A percentile compares a stretch with the other conserved stretches of the same genome.
Conservation (phyloP, 2,113 vertebrate species). For the Labrus mixtus region DNA sequence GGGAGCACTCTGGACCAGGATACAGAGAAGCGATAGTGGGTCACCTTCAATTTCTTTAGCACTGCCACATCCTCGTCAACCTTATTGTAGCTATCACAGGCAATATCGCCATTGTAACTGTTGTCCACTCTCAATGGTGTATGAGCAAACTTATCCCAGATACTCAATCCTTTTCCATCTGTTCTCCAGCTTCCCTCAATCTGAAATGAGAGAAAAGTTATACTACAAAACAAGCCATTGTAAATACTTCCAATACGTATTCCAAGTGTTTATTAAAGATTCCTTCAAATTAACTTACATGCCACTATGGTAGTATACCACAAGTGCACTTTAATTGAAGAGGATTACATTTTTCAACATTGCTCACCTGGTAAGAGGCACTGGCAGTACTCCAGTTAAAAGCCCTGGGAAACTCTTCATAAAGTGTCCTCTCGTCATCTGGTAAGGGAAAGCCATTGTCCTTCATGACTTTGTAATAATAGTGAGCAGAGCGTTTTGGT, state of each 20-base stretch:
- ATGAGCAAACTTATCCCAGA: slow-evolving; percentile 45
- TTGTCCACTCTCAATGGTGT: slow-evolving; percentile 29
- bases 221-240: background rate
- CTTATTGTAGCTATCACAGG: slow-evolving; percentile 48
- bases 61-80: slow-evolving; percentile 34
- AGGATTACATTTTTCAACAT: background rate
- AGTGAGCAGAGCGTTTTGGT: slow-evolving; percentile 41
- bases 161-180: slow-evolving; percentile 40
- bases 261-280: background rate
- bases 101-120: slow-evolving; percentile 27
- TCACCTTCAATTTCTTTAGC: slow-evolving; percentile 41
- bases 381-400: slow-evolving; percentile 45
- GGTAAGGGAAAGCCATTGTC: slow-evolving; percentile 41
- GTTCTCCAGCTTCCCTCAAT: slow-evolving; percentile 49
- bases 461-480: slow-evolving; percentile 30
- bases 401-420: slow-evolving; percentile 1
- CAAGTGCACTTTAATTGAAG: background rate
- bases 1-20: slow-evolving; percentile 47
- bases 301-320: background rate
- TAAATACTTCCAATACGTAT: background rate
- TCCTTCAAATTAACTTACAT: background rate
- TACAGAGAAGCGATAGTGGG: slow-evolving; percentile 41
- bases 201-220: slow-evolving; percentile 7
- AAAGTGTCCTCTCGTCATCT: slow-evolving; percentile 25
- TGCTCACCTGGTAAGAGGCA: slow-evolving; percentile 24